Base-by-base conservation (phyloP, 2,797 vertebrate species). In the Schizothorax lantsangensis region DNA sequence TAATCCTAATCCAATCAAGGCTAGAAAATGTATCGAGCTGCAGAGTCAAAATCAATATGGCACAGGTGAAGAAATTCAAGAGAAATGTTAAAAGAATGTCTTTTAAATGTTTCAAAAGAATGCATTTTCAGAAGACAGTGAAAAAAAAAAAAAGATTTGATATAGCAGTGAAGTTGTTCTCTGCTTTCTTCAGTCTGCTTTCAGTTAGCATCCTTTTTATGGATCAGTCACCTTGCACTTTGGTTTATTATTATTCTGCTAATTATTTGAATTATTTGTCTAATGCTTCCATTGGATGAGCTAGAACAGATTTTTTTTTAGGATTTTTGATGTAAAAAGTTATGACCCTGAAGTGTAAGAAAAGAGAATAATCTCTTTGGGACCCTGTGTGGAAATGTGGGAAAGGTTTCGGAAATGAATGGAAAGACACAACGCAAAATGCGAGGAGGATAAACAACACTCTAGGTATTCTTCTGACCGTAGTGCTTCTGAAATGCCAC, bases 1-100 rank as follows among this genome's bases (percentile, higher is more conserved):
- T 95, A 95, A 95, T 89, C 88, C 90, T 90, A 89, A 91, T 95
- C 95, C 94, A 92, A 92, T 95, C 94, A 94, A 94, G 92, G 90
- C 80, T 84, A 93, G 92, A 91, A 94, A 93, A 92, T 86, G 73
- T 92, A 95, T 94, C 72, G 92, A 94, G 95, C 93, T 73, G 74
- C 84, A 71, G 38, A 73, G 89, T 91, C 80, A 93, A 94, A 95
- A 94, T 95, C 94, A 94, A 95, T 95, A 93, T 59, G 86, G 74
- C 84, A 80, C 80, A 88, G 5, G n/a, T 75, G 5, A 83, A 73
- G 26, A 57, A 79, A 74, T 23, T 57, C 3, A 30, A 33, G 49
- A 62, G 77, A 80, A 77, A 57, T 59, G 43, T 77, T 30, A 71
- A 36, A 84, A 68, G 38, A 71, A 69, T 47, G 66, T 38, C 12